phyloP scores from a whole-genome alignment of 2,113 vertebrate genomes.

The Pristiophorus japonicus region DNA sequence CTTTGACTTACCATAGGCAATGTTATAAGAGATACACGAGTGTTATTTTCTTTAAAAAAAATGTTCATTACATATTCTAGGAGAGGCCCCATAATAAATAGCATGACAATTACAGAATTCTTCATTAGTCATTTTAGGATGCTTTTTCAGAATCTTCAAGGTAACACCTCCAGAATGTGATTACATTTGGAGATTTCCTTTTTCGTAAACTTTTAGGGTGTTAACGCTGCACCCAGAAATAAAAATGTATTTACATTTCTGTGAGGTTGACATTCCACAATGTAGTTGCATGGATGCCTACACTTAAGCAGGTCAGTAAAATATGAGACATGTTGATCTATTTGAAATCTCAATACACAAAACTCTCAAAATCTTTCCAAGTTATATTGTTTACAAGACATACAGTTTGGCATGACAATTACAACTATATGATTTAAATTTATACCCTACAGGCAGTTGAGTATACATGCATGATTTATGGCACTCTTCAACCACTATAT shows the following conservation, averaged over 20 bases:
- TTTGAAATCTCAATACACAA: neutral
- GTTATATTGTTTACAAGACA: constrained; percentile 20
- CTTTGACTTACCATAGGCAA: neutral
- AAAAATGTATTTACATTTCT: constrained; percentile 12
- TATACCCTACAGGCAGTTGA: neutral
- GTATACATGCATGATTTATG: neutral
- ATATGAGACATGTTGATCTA: neutral
- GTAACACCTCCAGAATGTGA: neutral
- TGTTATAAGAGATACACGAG: neutral
- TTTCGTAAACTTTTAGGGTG: neutral
- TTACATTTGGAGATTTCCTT: neutral
- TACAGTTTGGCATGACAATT: neutral
- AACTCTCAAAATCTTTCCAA: neutral
- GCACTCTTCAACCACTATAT: neutral
- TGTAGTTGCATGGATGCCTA: neutral
- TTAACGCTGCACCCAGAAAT: neutral
- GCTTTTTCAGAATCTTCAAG: neutral
- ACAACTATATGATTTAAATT: neutral
- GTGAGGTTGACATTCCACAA: neutral
- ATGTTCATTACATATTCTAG: neutral
- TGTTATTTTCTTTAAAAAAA: neutral
- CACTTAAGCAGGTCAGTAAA: constrained; percentile 6
- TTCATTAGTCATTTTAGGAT: neutral
- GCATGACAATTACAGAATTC: neutral
- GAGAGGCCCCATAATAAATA: neutral